phyloP scores from a whole-genome alignment of 2,797 vertebrate genomes.

The Naso thynnoides region DNA sequence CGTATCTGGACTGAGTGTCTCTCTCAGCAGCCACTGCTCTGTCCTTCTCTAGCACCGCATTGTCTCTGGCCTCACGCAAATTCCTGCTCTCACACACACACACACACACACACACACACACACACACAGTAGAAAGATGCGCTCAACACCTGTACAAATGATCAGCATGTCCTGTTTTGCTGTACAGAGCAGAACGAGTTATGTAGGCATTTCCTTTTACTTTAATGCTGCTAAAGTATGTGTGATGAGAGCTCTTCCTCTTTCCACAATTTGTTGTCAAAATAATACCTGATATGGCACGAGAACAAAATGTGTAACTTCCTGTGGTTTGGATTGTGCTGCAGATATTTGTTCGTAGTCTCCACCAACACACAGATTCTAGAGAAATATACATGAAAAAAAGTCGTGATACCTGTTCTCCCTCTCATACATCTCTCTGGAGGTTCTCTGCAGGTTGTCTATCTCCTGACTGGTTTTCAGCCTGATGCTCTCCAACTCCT shows the following conservation, averaged over 20 bases:
- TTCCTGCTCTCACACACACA: conserved; percentile 83
- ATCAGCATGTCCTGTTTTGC: background rate
- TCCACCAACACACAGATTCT: background rate
- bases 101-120: conserved; percentile 36
- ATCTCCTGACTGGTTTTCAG: conserved; percentile 95
- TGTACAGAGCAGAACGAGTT: background rate
- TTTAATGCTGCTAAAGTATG: background rate
- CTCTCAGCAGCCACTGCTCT: conserved; percentile 89
- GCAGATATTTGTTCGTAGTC: background rate
- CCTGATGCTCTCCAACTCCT: conserved; percentile 93
- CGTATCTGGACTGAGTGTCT: conserved; percentile 90
- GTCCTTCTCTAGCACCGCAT: conserved; percentile 93
- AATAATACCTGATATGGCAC: background rate
- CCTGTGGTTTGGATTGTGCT: background rate
- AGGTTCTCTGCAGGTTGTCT: conserved; percentile 91
- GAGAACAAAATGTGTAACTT: background rate
- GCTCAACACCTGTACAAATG: background rate
- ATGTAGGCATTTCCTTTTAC: background rate
- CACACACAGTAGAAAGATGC: conserved; percentile 14
- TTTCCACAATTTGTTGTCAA: background rate
- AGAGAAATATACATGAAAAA: background rate
- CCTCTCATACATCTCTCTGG: conserved; percentile 97
- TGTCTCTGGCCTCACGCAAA: conserved; percentile 94
- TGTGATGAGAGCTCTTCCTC: background rate
- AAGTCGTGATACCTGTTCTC: conserved; percentile 91